A percentile compares a stretch with the other conserved stretches of the same genome.
phyloP scores from a whole-genome alignment of 2,888 invertebrate genomes.

The Plagodis pulveraria region DNA sequence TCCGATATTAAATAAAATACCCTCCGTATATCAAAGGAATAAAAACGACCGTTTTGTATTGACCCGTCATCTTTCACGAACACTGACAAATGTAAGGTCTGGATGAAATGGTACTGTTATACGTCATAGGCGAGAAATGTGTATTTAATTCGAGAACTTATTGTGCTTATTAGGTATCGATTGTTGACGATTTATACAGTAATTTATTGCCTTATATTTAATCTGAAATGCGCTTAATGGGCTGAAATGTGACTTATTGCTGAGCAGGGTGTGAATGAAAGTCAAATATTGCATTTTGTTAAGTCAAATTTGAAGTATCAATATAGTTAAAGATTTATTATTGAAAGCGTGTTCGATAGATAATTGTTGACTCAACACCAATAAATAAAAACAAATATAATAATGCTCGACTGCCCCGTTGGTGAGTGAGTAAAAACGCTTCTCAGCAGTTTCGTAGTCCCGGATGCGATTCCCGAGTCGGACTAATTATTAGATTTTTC shows the following conservation, averaged over 20 bases:
- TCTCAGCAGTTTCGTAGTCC: too few relatives aligned
- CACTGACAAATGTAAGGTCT: slow-evolving; percentile 41
- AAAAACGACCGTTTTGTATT: slow-evolving; percentile 58
- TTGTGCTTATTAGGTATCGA: slow-evolving; percentile 68
- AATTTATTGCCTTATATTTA: slow-evolving; percentile 51
- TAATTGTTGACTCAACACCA: too few relatives aligned
- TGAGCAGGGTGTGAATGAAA: slow-evolving; percentile 17
- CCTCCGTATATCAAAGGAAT: slow-evolving; percentile 67
- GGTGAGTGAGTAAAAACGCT: too few relatives aligned
- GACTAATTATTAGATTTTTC: too few relatives aligned
- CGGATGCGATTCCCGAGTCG: too few relatives aligned
- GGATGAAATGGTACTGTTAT: slow-evolving; percentile 46
- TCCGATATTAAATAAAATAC: slow-evolving; percentile 79
- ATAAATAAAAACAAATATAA: too few relatives aligned
- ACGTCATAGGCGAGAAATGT: slow-evolving; percentile 67
- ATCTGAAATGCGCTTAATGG: slow-evolving; percentile 32
- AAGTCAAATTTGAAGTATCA: neutral
- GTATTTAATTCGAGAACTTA: slow-evolving; percentile 71
- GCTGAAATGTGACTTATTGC: slow-evolving; percentile 23
- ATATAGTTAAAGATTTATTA: too few relatives aligned
- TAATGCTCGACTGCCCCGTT: too few relatives aligned
- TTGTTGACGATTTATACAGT: slow-evolving; percentile 58
- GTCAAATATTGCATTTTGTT: neutral
- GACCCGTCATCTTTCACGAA: slow-evolving; percentile 42
- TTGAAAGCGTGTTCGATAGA: too few relatives aligned